A percentile compares a stretch with the other conserved stretches of the same genome.
These are phyloP conservation scores for Drosophila sechellia DNA, from an alignment of 1,140 invertebrate species.

Conservation along the genomic window DNA sequence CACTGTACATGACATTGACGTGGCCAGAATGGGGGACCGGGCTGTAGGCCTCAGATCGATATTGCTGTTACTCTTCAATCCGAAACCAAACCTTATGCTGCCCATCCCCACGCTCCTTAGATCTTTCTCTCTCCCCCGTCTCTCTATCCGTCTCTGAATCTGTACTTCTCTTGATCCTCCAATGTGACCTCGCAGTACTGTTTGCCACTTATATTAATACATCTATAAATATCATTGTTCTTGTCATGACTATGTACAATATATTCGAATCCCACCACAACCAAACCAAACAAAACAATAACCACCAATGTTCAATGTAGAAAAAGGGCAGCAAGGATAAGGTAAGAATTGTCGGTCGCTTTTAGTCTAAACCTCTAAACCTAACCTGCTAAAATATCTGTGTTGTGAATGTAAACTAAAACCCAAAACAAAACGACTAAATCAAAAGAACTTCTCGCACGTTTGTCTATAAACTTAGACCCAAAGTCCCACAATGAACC, in stretches of 20 bases:
- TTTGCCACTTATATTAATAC: conserved; percentile 72
- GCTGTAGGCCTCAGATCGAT: conserved; percentile 22
- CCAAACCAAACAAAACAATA: conserved; percentile 73
- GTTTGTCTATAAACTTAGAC: conserved; percentile 52
- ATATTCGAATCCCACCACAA: conserved; percentile 56
- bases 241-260: conserved; percentile 84
- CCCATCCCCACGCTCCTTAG: conserved; percentile 41
- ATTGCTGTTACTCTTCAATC: conserved; percentile 27
- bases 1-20: conserved; percentile 65
- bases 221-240: conserved; percentile 78
- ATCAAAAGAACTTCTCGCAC: conserved; percentile 43
- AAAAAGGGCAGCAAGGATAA: conserved; percentile 93
- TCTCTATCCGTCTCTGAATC: conserved; percentile 20
- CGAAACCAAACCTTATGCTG: conserved; percentile 25
- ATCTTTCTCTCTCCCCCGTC: conserved; percentile 32
- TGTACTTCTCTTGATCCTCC: conserved; percentile 30
- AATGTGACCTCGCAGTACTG: conserved; percentile 36
- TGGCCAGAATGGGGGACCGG: conserved; percentile 6
- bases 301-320: conserved; percentile 85
- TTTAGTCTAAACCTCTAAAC: conserved; percentile 44
- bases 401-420: conserved; percentile 59
- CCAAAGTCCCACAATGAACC: conserved; percentile 2
- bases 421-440: conserved; percentile 15
- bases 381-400: conserved; percentile 44
- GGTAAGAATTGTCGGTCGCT: conserved; percentile 86